A percentile compares a stretch with the other conserved stretches of the same genome.
These are phyloP conservation scores for Bothrops jararaca DNA, from an alignment of 2,113 vertebrate species.

Conservation along the genomic window DNA sequence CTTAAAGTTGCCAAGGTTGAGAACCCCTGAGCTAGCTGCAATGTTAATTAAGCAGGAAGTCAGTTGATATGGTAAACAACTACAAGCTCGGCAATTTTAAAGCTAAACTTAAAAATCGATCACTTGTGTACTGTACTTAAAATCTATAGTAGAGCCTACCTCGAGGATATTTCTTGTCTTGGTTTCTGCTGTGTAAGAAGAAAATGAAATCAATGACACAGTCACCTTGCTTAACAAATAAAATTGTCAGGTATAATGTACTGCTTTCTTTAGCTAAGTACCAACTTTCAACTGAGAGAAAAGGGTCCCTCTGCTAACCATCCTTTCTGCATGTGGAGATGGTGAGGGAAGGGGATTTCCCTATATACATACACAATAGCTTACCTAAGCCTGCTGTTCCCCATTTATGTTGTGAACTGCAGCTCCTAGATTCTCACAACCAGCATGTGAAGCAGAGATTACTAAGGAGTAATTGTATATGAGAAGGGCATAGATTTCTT, in stretches of 20 bases:
- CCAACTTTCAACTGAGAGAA: neutral
- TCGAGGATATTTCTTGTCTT: constrained; percentile 7
- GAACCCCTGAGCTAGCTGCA: no score
- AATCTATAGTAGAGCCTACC: neutral
- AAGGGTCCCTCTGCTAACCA: neutral
- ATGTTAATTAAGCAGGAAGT: neutral
- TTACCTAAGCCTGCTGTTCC: neutral
- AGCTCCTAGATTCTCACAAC: neutral
- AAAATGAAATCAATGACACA: constrained; percentile 1
- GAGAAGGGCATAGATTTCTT: neutral
- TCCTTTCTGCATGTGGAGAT: neutral
- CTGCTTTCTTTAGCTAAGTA: neutral
- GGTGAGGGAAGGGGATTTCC: neutral
- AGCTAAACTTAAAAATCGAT: neutral
- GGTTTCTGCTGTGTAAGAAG: neutral
- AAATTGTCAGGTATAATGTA: neutral
- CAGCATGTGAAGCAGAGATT: neutral
- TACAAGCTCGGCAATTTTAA: neutral
- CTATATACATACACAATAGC: neutral
- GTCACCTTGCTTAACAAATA: neutral
- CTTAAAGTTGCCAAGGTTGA: no score
- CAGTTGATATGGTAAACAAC: neutral
- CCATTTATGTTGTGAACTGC: neutral
- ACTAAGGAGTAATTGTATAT: neutral
- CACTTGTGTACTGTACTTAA: neutral